phyloP scores from a whole-genome alignment of 2,797 vertebrate species.

The Poecilia velifera region DNA sequence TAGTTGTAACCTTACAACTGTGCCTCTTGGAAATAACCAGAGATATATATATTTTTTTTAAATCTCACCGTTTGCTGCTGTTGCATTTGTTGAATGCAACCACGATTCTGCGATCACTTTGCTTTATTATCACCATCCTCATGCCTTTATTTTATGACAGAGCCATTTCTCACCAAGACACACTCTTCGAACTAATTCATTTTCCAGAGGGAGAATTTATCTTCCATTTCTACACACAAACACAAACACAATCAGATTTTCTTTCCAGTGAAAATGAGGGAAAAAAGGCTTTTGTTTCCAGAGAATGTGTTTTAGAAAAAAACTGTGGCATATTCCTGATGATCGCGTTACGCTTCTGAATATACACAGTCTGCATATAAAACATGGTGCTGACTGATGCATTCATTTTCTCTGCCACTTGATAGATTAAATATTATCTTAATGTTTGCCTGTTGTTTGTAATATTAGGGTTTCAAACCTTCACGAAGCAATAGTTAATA shows the following conservation, averaged over 20 bases:
- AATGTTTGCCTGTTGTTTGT: constrained; percentile 33
- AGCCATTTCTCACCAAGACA: constrained; percentile 76
- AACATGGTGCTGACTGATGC: constrained; percentile 39
- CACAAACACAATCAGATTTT: constrained; percentile 64
- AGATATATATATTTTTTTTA: constrained; percentile 13
- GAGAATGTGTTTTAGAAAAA: constrained; percentile 18
- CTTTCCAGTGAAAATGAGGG: constrained; percentile 33
- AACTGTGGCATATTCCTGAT: constrained; percentile 22
- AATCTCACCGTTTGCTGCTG: constrained; percentile 32
- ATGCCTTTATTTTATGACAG: constrained; percentile 72
- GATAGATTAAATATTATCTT: constrained; percentile 32
- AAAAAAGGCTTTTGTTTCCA: constrained; percentile 42
- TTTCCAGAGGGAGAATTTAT: constrained; percentile 77
- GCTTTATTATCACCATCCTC: constrained; percentile 72
- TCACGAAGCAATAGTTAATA: constrained; percentile 16
- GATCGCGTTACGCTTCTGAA: constrained; percentile 42
- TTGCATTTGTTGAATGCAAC: constrained; percentile 28
- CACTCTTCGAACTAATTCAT: constrained; percentile 75
- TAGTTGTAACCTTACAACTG: neutral
- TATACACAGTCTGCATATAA: constrained; percentile 58
- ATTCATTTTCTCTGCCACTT: constrained; percentile 47
- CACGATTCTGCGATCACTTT: constrained; percentile 55
- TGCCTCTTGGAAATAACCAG: constrained; percentile 21
- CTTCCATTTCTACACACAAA: constrained; percentile 68
- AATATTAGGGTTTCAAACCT: constrained; percentile 11